Evolutionary conservation across 2,113 vertebrate species (phyloP).

Genomic region (Muntiacus muntjak): DNA sequence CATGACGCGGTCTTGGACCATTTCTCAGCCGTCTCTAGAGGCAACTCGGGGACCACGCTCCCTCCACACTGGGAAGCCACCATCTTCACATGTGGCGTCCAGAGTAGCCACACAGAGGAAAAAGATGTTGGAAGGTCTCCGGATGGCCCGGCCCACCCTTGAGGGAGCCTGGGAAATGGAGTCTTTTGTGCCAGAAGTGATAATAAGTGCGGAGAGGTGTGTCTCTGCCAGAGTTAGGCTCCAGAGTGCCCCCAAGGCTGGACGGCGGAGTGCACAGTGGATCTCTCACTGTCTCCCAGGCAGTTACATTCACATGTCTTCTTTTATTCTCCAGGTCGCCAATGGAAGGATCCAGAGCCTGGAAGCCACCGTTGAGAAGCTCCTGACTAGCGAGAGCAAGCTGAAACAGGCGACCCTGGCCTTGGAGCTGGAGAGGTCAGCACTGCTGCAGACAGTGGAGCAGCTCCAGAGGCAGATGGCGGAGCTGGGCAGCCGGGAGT

Average conservation of each 20-base stretch:
- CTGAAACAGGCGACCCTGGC: slow-evolving; percentile 84
- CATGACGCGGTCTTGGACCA: fast-evolving
- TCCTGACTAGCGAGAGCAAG: slow-evolving; percentile 83
- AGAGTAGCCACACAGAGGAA: neutral
- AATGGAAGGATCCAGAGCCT: slow-evolving; percentile 90
- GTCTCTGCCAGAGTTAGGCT: neutral
- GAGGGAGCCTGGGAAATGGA: neutral
- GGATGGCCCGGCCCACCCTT: too few species aligned
- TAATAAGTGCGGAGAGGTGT: neutral
- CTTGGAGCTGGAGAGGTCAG: slow-evolving; percentile 87
- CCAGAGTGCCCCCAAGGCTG: neutral
- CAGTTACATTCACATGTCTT: neutral
- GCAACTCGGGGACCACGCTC: neutral
- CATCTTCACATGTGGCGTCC: neutral
- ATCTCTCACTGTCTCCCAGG: fast-evolving
- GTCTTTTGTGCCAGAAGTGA: neutral
- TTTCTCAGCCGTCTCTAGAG: neutral
- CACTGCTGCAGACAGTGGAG: slow-evolving; percentile 82
- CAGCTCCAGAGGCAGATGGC: slow-evolving; percentile 77
- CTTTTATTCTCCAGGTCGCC: slow-evolving; percentile 83
- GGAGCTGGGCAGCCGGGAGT: neutral
- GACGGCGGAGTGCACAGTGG: fast-evolving
- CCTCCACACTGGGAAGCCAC: neutral
- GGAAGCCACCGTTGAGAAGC: slow-evolving; percentile 85
- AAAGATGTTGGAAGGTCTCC: neutral